A percentile compares a stretch with the other conserved stretches of the same genome.
phyloP scores from a whole-genome alignment of 2,113 vertebrate genomes.

The Myanophis thanlyinensis region DNA sequence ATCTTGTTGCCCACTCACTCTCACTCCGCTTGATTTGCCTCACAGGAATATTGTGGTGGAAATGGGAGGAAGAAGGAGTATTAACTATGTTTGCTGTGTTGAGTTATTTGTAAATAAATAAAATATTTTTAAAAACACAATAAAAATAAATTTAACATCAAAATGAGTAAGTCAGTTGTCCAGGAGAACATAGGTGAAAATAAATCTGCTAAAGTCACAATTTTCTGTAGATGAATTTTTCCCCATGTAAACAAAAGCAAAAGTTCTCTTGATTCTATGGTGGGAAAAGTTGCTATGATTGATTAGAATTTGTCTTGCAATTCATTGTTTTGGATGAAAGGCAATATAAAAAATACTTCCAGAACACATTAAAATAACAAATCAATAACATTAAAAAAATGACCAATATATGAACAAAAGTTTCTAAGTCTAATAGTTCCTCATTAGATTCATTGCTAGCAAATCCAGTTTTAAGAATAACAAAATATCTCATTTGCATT shows the following conservation, averaged over 20 bases:
- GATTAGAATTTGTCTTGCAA: not conserved
- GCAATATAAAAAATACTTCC: not conserved
- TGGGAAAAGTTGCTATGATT: not conserved
- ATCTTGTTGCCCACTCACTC: not conserved
- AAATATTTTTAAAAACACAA: too few relatives aligned
- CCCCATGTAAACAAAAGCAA: not conserved
- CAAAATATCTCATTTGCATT: not conserved
- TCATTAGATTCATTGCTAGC: not conserved
- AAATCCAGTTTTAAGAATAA: not conserved
- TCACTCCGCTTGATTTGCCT: not conserved
- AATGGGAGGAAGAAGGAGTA: not conserved
- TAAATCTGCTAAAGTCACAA: not conserved
- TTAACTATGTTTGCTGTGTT: not conserved
- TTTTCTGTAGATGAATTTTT: not conserved
- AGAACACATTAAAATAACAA: not conserved
- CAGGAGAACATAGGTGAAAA: not conserved
- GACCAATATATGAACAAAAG: not conserved
- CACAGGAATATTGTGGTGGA: not conserved
- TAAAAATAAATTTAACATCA: not conserved
- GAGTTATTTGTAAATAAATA: not conserved
- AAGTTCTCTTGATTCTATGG: not conserved
- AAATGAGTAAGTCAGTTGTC: not conserved
- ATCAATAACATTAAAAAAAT: not conserved
- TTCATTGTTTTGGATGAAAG: not conserved
- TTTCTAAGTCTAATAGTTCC: not conserved